Conservation (phyloP, 2,888 invertebrate genomes). For the Eumacrocentrus americanus region DNA sequence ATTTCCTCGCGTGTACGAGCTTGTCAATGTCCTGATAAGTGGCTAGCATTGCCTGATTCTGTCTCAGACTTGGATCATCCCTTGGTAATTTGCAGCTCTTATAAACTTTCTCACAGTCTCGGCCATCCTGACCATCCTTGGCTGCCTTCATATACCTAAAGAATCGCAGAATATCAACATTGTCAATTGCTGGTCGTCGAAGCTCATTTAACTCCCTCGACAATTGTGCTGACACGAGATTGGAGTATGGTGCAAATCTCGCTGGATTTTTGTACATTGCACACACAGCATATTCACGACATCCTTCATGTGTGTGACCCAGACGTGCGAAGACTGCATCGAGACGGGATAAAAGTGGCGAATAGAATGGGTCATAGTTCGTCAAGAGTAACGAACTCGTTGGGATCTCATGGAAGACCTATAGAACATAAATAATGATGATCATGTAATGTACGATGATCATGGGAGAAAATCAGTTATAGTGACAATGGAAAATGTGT, state of each 20-base stretch:
- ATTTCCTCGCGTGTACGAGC: constrained; percentile 79
- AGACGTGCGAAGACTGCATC: constrained; percentile 81
- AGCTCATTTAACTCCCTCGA: constrained; percentile 88
- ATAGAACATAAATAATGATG: constrained; percentile 38
- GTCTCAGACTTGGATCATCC: constrained; percentile 65
- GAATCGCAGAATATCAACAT: constrained; percentile 85
- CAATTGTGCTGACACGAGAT: constrained; percentile 84
- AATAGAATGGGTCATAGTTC: constrained; percentile 90
- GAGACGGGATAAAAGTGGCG: constrained; percentile 80
- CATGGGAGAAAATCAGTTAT: not conserved
- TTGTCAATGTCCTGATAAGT: constrained; percentile 88
- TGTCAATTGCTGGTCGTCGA: constrained; percentile 82
- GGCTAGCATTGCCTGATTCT: constrained; percentile 82
- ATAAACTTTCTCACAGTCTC: constrained; percentile 74
- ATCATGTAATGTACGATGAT: not conserved
- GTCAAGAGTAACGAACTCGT: constrained; percentile 80
- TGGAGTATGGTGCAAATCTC: constrained; percentile 88
- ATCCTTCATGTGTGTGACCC: constrained; percentile 71
- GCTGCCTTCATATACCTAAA: constrained; percentile 92
- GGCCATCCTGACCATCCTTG: constrained; percentile 83
- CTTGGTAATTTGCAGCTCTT: constrained; percentile 70
- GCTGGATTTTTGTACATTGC: constrained; percentile 88
- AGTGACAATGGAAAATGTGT: not conserved
- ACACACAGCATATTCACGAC: constrained; percentile 83
- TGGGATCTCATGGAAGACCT: constrained; percentile 86